These are phyloP conservation scores for Raphicerus campestris DNA, from an alignment of 2,113 vertebrate genomes.

Conservation along the genomic window DNA sequence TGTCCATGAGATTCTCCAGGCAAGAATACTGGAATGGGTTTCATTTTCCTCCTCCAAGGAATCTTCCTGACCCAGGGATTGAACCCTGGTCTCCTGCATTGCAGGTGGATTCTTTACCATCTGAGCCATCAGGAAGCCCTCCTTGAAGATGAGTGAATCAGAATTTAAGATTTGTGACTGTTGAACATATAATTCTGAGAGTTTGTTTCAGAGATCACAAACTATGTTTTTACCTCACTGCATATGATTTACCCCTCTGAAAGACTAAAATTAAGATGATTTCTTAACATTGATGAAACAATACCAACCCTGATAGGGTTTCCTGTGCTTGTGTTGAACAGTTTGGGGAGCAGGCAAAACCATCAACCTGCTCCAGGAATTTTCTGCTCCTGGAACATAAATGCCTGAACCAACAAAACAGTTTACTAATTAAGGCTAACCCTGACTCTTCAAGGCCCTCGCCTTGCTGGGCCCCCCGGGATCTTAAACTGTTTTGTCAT, in stretches of 20 bases:
- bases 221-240: neutral
- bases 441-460: neutral
- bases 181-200: neutral
- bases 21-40: neutral
- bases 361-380: neutral
- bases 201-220: neutral
- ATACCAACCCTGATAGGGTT: neutral
- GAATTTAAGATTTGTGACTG: neutral
- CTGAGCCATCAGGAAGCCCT: neutral
- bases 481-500: neutral
- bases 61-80: neutral
- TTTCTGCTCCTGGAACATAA: neutral
- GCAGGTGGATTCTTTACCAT: neutral
- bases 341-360: neutral
- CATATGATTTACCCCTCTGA: neutral
- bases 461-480: fast-evolving
- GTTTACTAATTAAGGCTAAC: neutral
- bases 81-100: neutral
- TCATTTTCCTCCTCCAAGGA: neutral
- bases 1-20: neutral
- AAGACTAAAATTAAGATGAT: neutral
- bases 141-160: neutral
- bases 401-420: neutral
- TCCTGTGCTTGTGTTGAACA: neutral
- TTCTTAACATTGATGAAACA: neutral